Conservation (phyloP, 1,140 invertebrate genomes). For the Pseudomyrmex sp. region DNA sequence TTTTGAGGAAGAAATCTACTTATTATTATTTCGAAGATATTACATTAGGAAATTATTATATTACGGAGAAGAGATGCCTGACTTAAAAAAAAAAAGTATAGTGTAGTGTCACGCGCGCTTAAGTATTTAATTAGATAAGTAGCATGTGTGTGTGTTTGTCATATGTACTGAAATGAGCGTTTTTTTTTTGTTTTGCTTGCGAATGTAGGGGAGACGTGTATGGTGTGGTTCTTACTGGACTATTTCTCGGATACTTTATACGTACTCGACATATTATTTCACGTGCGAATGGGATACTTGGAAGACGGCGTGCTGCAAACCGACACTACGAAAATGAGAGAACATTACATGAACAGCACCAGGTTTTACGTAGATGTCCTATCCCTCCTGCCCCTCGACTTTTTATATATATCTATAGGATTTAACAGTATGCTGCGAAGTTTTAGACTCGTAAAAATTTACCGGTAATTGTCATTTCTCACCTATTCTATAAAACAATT, state of each 20-base stretch:
- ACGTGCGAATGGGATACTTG: conserved; percentile 98
- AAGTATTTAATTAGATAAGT: too few species aligned
- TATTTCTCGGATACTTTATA: conserved; percentile 98
- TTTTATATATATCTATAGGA: conserved; percentile 98
- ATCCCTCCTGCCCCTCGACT: conserved; percentile 98
- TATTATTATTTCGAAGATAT: too few species aligned
- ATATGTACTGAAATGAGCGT: conserved; percentile 8
- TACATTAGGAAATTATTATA: too few species aligned
- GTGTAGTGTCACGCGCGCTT: too few species aligned
- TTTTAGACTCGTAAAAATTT: conserved; percentile 99
- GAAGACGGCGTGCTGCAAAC: conserved; percentile 99
- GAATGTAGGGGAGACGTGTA: conserved; percentile 91
- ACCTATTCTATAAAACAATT: not conserved
- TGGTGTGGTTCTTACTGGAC: conserved; percentile 98
- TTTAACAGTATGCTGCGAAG: conserved; percentile 98
- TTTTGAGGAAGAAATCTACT: too few species aligned
- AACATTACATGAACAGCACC: conserved; percentile 99
- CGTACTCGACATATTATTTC: conserved; percentile 97
- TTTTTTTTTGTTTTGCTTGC: conserved; percentile 56
- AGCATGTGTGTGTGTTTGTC: not conserved
- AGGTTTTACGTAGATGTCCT: conserved; percentile 99
- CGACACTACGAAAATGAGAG: conserved; percentile 95
- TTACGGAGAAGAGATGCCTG: too few species aligned
- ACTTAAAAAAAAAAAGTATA: too few species aligned
- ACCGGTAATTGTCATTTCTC: conserved; percentile 87